phyloP scores from a whole-genome alignment of 2,113 vertebrate species.

The Eleginops maclovinus region DNA sequence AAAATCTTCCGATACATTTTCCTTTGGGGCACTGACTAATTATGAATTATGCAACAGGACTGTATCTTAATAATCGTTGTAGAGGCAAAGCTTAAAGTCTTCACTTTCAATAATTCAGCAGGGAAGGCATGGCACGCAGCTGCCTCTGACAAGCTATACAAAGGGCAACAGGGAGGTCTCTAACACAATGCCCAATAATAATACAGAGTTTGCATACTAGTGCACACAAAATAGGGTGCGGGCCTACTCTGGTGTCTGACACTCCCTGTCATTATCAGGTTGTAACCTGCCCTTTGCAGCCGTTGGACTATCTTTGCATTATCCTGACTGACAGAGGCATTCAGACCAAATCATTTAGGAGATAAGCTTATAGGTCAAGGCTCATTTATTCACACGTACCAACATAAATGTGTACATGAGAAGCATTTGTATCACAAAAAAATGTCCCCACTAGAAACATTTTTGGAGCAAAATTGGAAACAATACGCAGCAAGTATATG shows the following conservation, averaged over 20 bases:
- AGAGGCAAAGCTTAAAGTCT: conserved; percentile 48
- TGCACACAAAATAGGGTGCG: conserved; percentile 33
- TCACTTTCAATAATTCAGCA: conserved; percentile 79
- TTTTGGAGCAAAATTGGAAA: not conserved
- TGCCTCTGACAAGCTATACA: conserved; percentile 53
- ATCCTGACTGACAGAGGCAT: conserved; percentile 42
- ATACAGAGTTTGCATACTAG: conserved; percentile 24
- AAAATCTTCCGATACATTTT: not conserved
- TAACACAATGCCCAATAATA: conserved; percentile 30
- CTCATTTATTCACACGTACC: conserved; percentile 13
- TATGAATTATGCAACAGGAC: conserved; percentile 61
- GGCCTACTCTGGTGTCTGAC: conserved; percentile 22
- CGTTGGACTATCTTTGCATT: conserved; percentile 22
- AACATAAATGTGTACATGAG: conserved; percentile 21
- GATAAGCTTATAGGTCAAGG: conserved; percentile 24
- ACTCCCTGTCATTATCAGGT: conserved; percentile 29
- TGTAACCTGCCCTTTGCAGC: conserved; percentile 51
- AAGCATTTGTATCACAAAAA: conserved; percentile 12
- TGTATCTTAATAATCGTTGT: conserved; percentile 59
- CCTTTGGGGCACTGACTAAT: conserved; percentile 28
- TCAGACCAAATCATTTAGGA: conserved; percentile 40
- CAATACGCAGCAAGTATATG: not conserved
- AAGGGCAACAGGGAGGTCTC: conserved; percentile 50
- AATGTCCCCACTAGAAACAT: conserved; percentile 9
- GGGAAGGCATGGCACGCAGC: conserved; percentile 47